Conservation (phyloP, 2,797 vertebrate genomes). For the Cuculus canorus region DNA sequence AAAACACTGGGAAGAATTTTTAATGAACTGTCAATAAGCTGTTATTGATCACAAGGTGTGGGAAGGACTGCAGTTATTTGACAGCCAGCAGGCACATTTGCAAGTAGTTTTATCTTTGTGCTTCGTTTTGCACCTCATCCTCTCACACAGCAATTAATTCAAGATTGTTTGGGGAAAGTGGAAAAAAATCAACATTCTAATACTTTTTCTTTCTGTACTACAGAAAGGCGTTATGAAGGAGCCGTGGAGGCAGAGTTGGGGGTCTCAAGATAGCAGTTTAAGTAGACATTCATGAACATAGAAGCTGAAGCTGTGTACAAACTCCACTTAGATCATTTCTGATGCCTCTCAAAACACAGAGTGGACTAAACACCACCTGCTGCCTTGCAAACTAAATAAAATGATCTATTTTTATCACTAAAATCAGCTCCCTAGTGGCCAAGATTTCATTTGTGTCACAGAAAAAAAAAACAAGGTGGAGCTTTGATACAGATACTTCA, state of each 20-base stretch:
- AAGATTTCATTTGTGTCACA: neutral
- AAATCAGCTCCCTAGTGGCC: neutral
- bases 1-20: neutral
- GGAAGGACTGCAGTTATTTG: neutral
- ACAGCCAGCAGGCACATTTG: neutral
- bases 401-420: neutral
- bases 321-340: neutral
- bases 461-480: neutral
- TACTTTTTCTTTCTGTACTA: neutral
- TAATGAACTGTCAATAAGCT: neutral
- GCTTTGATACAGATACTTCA: neutral
- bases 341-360: neutral
- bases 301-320: neutral
- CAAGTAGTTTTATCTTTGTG: neutral
- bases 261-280: neutral
- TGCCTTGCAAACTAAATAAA: neutral
- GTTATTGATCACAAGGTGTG: neutral
- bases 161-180: neutral
- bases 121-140: neutral
- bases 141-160: neutral
- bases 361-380: neutral
- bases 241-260: neutral
- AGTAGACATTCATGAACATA: neutral
- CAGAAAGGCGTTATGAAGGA: neutral
- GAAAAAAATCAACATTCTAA: neutral